These are phyloP conservation scores for Xylophagus ater DNA, from an alignment of 2,888 invertebrate genomes.

Conservation along the genomic window DNA sequence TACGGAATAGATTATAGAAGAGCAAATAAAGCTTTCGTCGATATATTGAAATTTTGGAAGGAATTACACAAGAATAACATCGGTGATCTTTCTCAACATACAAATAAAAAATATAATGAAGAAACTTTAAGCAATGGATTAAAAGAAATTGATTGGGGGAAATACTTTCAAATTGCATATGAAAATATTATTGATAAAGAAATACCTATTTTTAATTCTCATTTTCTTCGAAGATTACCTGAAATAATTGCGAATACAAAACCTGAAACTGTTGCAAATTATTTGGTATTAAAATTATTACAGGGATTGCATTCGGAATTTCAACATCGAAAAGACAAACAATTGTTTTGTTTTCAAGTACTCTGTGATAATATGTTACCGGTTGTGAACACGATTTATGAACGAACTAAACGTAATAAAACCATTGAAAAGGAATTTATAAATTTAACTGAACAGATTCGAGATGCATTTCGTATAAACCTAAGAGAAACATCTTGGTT, in stretches of 20 bases:
- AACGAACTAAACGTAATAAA: too few species aligned
- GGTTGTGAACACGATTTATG: too few species aligned
- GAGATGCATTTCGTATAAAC: too few species aligned
- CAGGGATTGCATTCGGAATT: constrained; percentile 27
- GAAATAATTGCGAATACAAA: constrained; percentile 23
- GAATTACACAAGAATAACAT: constrained; percentile 23
- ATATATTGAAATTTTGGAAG: constrained; percentile 27
- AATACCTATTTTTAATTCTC: too few species aligned
- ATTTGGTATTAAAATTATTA: constrained; percentile 29
- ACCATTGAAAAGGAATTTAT: too few species aligned
- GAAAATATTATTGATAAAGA: constrained; percentile 14
- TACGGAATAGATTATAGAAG: constrained; percentile 24
- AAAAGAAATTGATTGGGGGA: too few species aligned
- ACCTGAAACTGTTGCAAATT: constrained; percentile 30
- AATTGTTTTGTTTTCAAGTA: constrained; percentile 5
- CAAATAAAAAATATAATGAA: too few species aligned
- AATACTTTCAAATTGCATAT: constrained; percentile 30
- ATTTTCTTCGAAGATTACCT: too few species aligned
- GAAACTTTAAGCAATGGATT: too few species aligned
- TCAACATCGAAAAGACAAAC: constrained; percentile 22
- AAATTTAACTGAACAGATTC: too few species aligned
- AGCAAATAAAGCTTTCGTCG: constrained; percentile 21
- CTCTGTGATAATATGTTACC: too few species aligned
- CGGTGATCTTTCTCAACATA: constrained; percentile 1
- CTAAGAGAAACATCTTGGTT: too few species aligned